Evolutionary conservation across 2,888 invertebrate genomes (phyloP), one percentile per base, ranked within the genome.

Genomic region (Rosalia funebris): DNA sequence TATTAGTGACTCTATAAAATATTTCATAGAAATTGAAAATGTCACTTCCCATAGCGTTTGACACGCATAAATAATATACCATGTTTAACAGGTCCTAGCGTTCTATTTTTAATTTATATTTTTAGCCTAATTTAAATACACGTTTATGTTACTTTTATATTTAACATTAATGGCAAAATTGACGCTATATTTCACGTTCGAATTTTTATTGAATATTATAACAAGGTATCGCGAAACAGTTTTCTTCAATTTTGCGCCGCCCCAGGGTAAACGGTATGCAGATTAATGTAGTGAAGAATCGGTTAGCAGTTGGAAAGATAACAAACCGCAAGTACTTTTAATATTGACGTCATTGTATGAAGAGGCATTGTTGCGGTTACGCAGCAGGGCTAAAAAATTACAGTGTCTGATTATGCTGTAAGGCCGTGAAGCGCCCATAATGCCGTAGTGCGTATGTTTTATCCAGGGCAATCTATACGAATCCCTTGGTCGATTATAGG

Each of bases 401-500:
- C 60, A 66, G 60, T 57, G 57, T 60, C 52, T 57, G 57, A 57
- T 60, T 60, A 50, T 37, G 37, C 14, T 19, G 1, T 14, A 44
- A 17, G 16, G n/a, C 19, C 31, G n/a, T 14, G 15, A n/a, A 10
- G 12, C 17, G 17, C 15, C 16, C 5, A 10, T 20, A 39, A 16
- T 34, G 14, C 11, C 14, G 11, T 11, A 19, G 25, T 31, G 50
- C 39, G 50, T 25, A 47, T 17, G 31, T 15, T 46, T 31, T 32
- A 32, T 31, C 12, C 11, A 19, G 14, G 25, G 17, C 42, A 53
- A 20, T 42, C 34, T 34, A 34, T 34, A 34, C 34, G 70, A 68
- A 53, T 63, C 63, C 68, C 61, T 60, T 65, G 66, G 71, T 69
- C 69, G 53, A 53, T 53, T 53, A 53, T 53, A 32, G 31, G 32